phyloP scores from a whole-genome alignment of 92 coral and sea anemone genomes.

The Epizoanthus illoricatus region DNA sequence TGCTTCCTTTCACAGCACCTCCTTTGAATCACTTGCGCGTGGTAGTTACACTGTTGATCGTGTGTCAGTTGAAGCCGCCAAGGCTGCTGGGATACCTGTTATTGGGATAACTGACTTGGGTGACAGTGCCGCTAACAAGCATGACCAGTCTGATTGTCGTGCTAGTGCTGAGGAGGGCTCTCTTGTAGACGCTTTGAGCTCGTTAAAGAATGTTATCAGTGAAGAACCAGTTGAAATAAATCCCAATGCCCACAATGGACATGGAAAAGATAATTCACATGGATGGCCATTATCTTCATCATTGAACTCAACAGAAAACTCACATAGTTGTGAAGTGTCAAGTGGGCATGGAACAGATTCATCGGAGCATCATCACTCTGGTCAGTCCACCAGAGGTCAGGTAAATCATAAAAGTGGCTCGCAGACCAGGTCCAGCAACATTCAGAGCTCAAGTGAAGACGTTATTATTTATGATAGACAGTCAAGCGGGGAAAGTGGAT shows the following conservation, averaged over 20 bases:
- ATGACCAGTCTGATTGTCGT: background rate
- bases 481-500: background rate
- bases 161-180: conserved; percentile 14
- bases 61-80: conserved; percentile 84
- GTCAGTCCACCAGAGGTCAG: background rate
- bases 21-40: conserved; percentile 62
- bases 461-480: conserved; percentile 11
- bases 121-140: background rate
- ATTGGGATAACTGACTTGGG: conserved; percentile 45
- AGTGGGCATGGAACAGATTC: background rate
- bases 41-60: conserved; percentile 92
- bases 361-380: background rate
- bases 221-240: background rate
- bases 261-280: background rate
- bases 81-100: conserved; percentile 97
- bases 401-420: background rate
- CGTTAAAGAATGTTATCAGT: conserved; percentile 18
- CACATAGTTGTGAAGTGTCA: conserved; percentile 6
- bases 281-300: background rate
- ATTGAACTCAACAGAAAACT: background rate
- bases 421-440: background rate
- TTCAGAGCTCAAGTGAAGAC: conserved; percentile 15
- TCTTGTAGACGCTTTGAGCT: conserved; percentile 16
- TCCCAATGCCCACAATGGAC: background rate
- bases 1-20: conserved; percentile 49